A percentile compares a stretch with the other conserved stretches of the same genome.
These are phyloP conservation scores for Cerceris ruficornis DNA, from an alignment of 2,888 invertebrate genomes.

Conservation along the genomic window DNA sequence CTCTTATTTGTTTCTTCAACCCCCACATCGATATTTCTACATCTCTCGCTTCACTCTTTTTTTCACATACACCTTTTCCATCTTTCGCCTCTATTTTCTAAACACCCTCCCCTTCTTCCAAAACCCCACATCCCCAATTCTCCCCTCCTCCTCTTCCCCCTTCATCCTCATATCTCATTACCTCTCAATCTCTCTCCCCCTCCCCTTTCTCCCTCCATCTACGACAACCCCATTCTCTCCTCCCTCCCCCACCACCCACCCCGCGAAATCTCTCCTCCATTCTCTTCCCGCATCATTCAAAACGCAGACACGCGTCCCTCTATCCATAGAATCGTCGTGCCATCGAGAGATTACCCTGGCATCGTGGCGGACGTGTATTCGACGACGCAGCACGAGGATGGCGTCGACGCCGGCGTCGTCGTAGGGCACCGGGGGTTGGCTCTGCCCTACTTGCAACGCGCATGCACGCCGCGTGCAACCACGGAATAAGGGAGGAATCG, in stretches of 20 bases:
- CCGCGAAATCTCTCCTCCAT: neutral
- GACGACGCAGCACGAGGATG: slow-evolving; percentile 58
- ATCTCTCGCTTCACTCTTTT: neutral
- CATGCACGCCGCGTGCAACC: slow-evolving; percentile 55
- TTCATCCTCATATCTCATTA: neutral
- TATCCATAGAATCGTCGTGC: too few species aligned
- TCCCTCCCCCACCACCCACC: too few species aligned
- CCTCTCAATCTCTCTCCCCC: neutral
- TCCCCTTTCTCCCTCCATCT: neutral
- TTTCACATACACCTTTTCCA: too few species aligned
- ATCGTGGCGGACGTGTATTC: neutral
- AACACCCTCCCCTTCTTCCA: too few species aligned
- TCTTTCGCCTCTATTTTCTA: too few species aligned
- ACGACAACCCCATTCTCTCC: neutral
- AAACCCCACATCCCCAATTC: too few species aligned
- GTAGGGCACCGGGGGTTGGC: slow-evolving; percentile 50
- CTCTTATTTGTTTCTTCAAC: neutral
- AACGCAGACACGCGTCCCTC: neutral
- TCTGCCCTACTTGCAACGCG: slow-evolving; percentile 63
- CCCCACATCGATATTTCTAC: neutral
- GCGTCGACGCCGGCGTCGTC: slow-evolving; percentile 43
- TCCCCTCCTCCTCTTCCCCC: neutral
- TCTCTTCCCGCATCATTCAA: neutral
- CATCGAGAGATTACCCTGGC: neutral
- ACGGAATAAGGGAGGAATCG: slow-evolving; percentile 57